These are phyloP conservation scores for Ibycter americanus DNA, from an alignment of 2,797 vertebrate genomes.

Conservation along the genomic window DNA sequence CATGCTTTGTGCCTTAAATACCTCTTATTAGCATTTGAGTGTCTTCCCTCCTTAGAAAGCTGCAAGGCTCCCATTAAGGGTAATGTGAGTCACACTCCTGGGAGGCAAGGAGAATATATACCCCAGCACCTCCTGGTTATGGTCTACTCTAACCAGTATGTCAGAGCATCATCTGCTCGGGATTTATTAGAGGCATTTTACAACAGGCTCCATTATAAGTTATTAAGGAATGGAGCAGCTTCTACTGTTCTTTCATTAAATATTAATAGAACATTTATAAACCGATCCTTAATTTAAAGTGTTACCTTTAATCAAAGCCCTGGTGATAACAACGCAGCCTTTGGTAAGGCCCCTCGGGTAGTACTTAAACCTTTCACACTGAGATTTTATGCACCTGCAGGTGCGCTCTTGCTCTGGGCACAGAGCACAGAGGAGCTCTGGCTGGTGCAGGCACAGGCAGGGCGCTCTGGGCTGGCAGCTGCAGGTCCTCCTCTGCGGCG, in stretches of 20 bases:
- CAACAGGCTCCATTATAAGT: slow-evolving; percentile 56
- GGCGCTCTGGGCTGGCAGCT: not conserved
- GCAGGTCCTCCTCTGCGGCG: not conserved
- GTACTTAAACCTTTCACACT: slow-evolving; percentile 8
- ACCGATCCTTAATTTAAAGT: slow-evolving; percentile 72
- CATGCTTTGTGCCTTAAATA: slow-evolving; percentile 59
- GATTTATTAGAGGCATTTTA: slow-evolving; percentile 64
- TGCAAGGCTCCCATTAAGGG: slow-evolving; percentile 41
- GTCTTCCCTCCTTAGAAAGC: slow-evolving; percentile 27
- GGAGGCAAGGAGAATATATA: slow-evolving; percentile 48
- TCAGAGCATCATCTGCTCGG: slow-evolving; percentile 50
- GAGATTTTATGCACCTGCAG: not conserved
- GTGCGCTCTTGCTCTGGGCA: not conserved
- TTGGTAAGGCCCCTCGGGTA: slow-evolving; percentile 5
- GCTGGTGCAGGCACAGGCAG: not conserved
- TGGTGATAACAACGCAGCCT: slow-evolving; percentile 7
- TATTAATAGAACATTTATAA: slow-evolving; percentile 75
- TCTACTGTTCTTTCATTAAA: slow-evolving; percentile 67
- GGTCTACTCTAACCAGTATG: slow-evolving; percentile 28
- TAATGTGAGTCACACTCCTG: slow-evolving; percentile 54
- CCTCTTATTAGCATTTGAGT: slow-evolving; percentile 51
- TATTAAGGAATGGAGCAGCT: slow-evolving; percentile 65
- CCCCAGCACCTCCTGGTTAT: slow-evolving; percentile 39
- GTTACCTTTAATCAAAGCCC: slow-evolving; percentile 73
- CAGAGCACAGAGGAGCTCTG: not conserved